Evolutionary conservation across 1,140 invertebrate species (phyloP), one percentile per base, ranked within the genome.

Genomic region (Drosophila simulans): DNA sequence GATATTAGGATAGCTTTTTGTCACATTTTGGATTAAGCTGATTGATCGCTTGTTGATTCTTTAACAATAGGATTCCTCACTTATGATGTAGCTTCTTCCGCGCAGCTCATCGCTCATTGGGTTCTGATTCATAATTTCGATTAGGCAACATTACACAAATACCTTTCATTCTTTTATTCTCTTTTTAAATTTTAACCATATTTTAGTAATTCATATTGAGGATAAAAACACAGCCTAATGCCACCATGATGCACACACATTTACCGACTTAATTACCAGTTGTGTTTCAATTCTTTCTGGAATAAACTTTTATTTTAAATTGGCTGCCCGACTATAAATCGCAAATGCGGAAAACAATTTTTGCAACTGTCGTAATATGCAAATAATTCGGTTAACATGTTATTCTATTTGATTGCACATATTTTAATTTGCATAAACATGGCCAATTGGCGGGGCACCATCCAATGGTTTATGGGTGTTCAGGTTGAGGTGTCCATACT

Each of bases 391-490:
- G 65, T 71, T 68, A 71, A 83, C 81, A 81, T 78, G 65, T 82
- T 75, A 75, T 83, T 78, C 70, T 58, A 78, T 81, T 74, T 66
- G 62, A 82, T 70, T 83, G 79, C 79, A 78, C 79, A 82, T 82
- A 79, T 88, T 83, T 77, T 72, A 79, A 82, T 86, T 79, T 79
- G 62, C 60, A 83, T 84, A 79, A 79, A 79, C 80, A 79, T 76
- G 75, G 60, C 39, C 51, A 62, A 12, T 56, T 56, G 34, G 51
- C 27, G 34, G 45, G 59, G 35, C 35, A 13, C 35, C 35, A 37
- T 13, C 13, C 13, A 37, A 13, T 37, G 42, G 13, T n/a, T 7
- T 15, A 31, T 27, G 7, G 22, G 3, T 3, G 3, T 3, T 27
- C 22, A 11, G 7, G 7, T 34, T 5, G 10, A 11, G 42, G 15